Evolutionary conservation across 2,797 vertebrate genomes (phyloP).

Genomic region (Argya squamiceps): DNA sequence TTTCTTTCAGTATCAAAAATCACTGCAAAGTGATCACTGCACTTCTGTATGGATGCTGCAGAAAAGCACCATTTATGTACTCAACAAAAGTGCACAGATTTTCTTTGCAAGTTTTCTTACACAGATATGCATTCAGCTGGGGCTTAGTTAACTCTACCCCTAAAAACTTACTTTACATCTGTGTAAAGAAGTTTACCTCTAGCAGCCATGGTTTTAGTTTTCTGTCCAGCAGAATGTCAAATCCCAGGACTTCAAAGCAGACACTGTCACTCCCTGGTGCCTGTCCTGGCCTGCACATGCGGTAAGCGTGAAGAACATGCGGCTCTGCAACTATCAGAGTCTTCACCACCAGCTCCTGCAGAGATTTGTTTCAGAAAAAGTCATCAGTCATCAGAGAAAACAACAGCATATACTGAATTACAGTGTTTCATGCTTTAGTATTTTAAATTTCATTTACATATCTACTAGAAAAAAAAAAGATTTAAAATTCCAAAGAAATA

Average conservation of each 20-base stretch:
- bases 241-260: constrained; percentile 96
- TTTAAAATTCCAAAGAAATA: background rate
- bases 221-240: constrained; percentile 96
- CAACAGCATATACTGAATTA: background rate
- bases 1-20: background rate
- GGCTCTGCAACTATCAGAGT: constrained; percentile 96
- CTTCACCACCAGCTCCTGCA: constrained; percentile 95
- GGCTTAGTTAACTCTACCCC: background rate
- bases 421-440: background rate
- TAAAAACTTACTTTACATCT: background rate
- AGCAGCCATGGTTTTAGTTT: constrained; percentile 98
- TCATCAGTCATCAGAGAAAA: background rate
- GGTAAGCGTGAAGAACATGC: constrained; percentile 94
- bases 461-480: background rate
- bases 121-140: background rate
- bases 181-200: constrained; percentile 82
- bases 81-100: background rate
- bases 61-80: background rate
- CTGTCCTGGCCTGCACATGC: constrained; percentile 97
- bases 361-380: background rate
- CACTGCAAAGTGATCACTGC: background rate
- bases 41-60: background rate
- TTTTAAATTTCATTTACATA: background rate
- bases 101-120: background rate
- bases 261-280: constrained; percentile 96